Conservation (phyloP, 2,797 vertebrate genomes). For the Molossus molossus region DNA sequence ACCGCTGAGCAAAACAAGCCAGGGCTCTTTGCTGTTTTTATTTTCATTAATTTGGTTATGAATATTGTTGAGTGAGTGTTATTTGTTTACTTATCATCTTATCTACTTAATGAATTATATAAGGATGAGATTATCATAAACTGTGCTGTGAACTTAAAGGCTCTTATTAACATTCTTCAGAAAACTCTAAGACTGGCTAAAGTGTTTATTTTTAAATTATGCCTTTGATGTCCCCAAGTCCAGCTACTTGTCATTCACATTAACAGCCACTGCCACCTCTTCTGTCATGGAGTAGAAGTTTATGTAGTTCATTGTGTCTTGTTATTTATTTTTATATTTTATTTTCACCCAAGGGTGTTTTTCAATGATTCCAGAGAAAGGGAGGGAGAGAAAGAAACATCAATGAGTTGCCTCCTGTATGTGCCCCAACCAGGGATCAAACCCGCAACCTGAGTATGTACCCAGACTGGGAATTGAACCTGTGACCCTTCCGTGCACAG, state of each 20-base stretch:
- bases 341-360: no score
- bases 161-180: not conserved
- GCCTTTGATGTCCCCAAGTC: not conserved
- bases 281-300: not conserved
- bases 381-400: no score
- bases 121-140: not conserved
- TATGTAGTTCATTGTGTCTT: not conserved
- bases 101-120: not conserved
- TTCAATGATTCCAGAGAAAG: no score
- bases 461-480: no score
- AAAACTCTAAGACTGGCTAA: not conserved
- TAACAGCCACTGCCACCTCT: not conserved
- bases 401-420: no score
- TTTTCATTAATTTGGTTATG: conserved; percentile 14
- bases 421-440: no score
- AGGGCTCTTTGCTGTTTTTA: not conserved
- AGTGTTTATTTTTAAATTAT: conserved; percentile 10
- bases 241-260: not conserved
- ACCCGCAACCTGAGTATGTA: no score
- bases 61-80: conserved; percentile 27
- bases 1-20: no score
- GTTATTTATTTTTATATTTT: no score
- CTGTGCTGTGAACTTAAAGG: not conserved
- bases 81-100: not conserved
- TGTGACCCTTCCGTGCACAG: no score